Evolutionary conservation across 2,797 vertebrate genomes (phyloP), one percentile per base, ranked within the genome.

Genomic region (Chelon labrosus): DNA sequence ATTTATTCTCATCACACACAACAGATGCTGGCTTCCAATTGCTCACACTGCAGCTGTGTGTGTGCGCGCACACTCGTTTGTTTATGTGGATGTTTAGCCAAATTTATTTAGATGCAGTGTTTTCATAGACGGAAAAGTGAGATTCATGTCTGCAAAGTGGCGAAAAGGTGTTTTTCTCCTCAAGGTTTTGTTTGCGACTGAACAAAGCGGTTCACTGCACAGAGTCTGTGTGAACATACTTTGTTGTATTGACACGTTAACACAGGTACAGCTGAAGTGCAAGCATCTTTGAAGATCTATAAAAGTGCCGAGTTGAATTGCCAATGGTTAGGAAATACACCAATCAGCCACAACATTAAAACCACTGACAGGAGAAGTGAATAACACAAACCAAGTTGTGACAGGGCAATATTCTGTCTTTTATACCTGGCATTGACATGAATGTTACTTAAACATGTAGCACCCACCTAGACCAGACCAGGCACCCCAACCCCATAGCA

Each of bases 1-100:
- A 93, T 93, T 88, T 82, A 89, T 93, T 91, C 84, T 92, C 88
- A 91, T 93, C 91, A 89, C 89, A 83, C 85, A 89, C 90, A 93
- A 85, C 93, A 94, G 93, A 93, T 94, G 92, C 89, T 88, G 83
- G 77, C 87, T 84, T 88, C 88, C 88, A 90, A 90, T 93, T 80
- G 88, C 91, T 92, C 89, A 85, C 81, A 52, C 77, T 88, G 70
- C 75, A 90, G 85, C 82, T 89, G 83, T 61, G 73, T 81, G 74
- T 79, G 14, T 75, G 66, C 68, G 42, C 73, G 65, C 65, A 39
- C 13, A 42, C 56, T 64, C 27, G 42, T 60, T 39, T 22, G 62
- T 47, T 81, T 57, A 46, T 82, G 56, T 71, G 63, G 75, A 47
- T 73, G 67, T 74, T 70, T 69, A n/a, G 16, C 25, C 39, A 51